Evolutionary conservation across 2,888 invertebrate genomes (phyloP), one percentile per base, ranked within the genome.

Genomic region (Thymelicus acteon): DNA sequence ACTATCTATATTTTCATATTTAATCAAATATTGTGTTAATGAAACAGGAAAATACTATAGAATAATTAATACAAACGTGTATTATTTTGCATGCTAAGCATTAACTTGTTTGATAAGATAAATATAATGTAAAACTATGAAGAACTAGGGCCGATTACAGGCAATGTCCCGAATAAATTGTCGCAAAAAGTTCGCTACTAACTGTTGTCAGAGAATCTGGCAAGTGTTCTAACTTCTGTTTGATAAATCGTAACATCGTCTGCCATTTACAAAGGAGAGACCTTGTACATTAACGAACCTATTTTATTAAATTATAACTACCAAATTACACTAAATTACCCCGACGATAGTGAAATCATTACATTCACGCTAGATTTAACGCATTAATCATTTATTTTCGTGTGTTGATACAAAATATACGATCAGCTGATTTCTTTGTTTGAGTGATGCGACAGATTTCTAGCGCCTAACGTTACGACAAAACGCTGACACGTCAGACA

Each of bases 401-500:
- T 73, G 76, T 87, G 88, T 86, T 87, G 86, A 84, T 87, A 88
- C 86, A 88, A 92, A 91, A 87, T 88, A 85, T 82, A 84, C 94
- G 95, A 96, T 96, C 96, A 96, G 96, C 96, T 96, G 96, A 96
- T 96, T 95, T 95, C 96, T 96, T 96, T 96, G 96, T 96, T 96
- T 96, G 95, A 90, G 84, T 87, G 84, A 81, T 84, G 80, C 83
- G 81, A 85, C 81, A 81, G 74, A 74, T 75, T 72, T 77, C 73
- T 76, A 75, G 76, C 80, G 80, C 81, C 78, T 81, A 78, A 80
- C 80, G 78, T 78, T 82, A 80, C 77, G 78, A 79, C 79, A 80
- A 78, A 78, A 75, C 82, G 78, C 81, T 85, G 89, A 90, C 90
- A 89, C 90, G 88, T 91, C 88, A 85, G 80, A 82, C 73, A 72